Percentiles rank a stretch among this genome's conserved stretches.
These are phyloP conservation scores for Nephrotoma flavescens DNA, from an alignment of 2,888 invertebrate genomes.

Conservation along the genomic window DNA sequence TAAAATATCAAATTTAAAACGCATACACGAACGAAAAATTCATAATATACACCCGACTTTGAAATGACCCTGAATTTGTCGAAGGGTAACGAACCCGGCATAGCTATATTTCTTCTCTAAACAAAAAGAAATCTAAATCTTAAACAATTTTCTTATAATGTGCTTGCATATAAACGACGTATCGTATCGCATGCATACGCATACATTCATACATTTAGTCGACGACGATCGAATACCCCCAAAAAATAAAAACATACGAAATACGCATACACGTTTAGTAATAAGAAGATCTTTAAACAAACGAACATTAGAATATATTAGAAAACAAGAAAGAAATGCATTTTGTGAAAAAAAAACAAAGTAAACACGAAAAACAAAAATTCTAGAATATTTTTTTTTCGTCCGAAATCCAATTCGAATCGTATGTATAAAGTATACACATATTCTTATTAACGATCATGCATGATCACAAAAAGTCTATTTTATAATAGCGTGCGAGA, in stretches of 20 bases:
- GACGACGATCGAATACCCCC: neutral
- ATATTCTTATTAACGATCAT: neutral
- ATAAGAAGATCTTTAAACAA: neutral
- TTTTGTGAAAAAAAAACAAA: neutral
- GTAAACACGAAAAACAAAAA: neutral
- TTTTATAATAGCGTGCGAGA: neutral
- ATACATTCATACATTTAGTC: neutral
- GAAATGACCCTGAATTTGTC: constrained; percentile 3
- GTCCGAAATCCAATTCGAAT: neutral
- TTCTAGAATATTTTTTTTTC: neutral
- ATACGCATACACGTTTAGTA: neutral
- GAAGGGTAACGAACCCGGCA: neutral
- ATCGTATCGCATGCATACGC: neutral
- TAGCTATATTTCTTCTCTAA: neutral
- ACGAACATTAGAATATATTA: neutral
- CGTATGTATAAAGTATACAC: neutral
- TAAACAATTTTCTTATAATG: neutral
- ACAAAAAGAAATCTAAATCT: neutral
- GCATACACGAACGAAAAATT: neutral
- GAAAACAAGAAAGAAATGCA: neutral
- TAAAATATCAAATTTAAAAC: neutral
- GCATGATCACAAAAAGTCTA: neutral
- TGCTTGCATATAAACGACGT: neutral
- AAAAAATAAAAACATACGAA: neutral
- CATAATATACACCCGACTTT: neutral